Evolutionary conservation across 2,888 invertebrate species (phyloP).

Genomic region (Cantharis rufa): DNA sequence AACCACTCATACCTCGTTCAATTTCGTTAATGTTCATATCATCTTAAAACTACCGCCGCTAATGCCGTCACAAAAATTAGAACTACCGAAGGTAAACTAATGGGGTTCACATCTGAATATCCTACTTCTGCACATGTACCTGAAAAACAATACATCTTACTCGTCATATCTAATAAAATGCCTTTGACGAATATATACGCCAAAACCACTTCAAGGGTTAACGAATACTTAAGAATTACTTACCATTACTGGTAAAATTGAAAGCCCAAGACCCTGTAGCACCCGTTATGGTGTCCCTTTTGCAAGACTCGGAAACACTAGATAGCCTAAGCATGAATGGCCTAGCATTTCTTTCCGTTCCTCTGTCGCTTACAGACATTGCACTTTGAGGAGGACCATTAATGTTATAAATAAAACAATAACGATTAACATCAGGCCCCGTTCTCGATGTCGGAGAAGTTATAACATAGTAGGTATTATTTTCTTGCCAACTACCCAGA

Average conservation of each 20-base stretch:
- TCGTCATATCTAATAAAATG: too few species aligned
- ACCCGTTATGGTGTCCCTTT: constrained; percentile 60
- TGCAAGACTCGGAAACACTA: constrained; percentile 63
- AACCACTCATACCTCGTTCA: constrained; percentile 2
- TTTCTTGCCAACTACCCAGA: constrained; percentile 74
- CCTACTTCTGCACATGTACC: constrained; percentile 34
- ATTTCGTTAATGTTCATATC: constrained; percentile 13
- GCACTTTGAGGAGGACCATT: constrained; percentile 39
- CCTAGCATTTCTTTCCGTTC: constrained; percentile 38
- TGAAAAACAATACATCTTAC: constrained; percentile 8
- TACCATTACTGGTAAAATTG: constrained; percentile 72
- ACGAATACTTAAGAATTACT: too few species aligned
- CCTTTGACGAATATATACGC: too few species aligned
- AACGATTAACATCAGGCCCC: constrained; percentile 59
- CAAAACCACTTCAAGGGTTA: too few species aligned
- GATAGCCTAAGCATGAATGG: constrained; percentile 56
- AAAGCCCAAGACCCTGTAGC: constrained; percentile 64
- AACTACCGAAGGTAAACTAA: constrained; percentile 10
- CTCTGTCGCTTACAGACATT: constrained; percentile 6
- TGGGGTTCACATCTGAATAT: constrained; percentile 9
- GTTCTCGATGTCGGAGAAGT: constrained; percentile 64
- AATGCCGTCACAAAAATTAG: constrained; percentile 6
- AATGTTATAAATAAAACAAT: constrained; percentile 67
- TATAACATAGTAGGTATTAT: constrained; percentile 67
- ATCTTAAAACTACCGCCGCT: constrained; percentile 12